These are phyloP conservation scores for Zeuzera pyrina DNA, from an alignment of 2,888 invertebrate genomes.

Conservation along the genomic window DNA sequence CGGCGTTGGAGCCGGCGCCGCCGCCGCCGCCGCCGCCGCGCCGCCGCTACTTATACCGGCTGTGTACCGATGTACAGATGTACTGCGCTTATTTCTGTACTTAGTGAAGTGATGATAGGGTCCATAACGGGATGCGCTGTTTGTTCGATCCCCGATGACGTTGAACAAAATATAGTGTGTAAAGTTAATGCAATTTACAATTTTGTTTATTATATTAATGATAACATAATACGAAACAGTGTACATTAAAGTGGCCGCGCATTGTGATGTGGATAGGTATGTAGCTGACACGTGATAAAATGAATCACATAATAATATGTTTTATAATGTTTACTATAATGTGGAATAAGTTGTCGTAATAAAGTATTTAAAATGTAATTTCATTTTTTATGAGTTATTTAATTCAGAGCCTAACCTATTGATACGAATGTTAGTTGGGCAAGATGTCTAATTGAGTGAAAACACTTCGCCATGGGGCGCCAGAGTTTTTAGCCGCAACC, in stretches of 20 bases:
- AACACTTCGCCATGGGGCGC: conserved; percentile 7
- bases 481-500: conserved; percentile 29
- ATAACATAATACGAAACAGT: conserved; percentile 39
- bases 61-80: conserved; percentile 25
- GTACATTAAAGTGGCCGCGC: conserved; percentile 60
- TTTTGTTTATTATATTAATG: conserved; percentile 52
- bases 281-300: conserved; percentile 66
- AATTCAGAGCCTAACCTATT: no score
- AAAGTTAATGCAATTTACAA: conserved; percentile 63
- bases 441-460: neutral
- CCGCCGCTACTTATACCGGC: conserved; percentile 1
- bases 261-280: conserved; percentile 70
- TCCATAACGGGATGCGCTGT: conserved; percentile 40
- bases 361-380: conserved; percentile 73
- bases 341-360: conserved; percentile 72
- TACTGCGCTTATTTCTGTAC: conserved; percentile 20
- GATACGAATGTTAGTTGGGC: no score
- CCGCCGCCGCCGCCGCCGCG: conserved; percentile 5
- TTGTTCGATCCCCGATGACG: conserved; percentile 57
- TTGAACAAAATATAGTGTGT: conserved; percentile 69
- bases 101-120: conserved; percentile 31
- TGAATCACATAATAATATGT: conserved; percentile 70
- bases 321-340: conserved; percentile 70
- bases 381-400: conserved; percentile 60
- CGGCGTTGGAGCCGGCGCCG: conserved; percentile 13